phyloP scores from a whole-genome alignment of 2,797 vertebrate species.

The Paguma larvata region DNA sequence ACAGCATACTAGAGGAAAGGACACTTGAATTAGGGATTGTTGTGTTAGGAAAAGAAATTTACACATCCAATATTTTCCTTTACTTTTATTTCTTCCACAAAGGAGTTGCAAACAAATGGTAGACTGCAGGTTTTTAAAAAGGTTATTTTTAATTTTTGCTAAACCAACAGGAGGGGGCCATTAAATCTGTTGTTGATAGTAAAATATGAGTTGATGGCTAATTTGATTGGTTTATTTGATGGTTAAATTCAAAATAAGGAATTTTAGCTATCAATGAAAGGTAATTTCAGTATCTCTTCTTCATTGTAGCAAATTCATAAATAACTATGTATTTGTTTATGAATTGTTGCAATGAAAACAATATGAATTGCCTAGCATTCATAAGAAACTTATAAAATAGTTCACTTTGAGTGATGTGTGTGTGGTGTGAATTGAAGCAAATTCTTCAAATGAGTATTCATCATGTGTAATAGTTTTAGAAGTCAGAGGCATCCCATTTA shows the following conservation, averaged over 20 bases:
- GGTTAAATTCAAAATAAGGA: conserved; percentile 62
- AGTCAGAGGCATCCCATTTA: conserved; percentile 53
- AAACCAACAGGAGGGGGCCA: neutral
- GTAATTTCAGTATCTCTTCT: conserved; percentile 50
- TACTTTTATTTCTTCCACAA: neutral
- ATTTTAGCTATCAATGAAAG: conserved; percentile 54
- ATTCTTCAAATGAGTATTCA: conserved; percentile 46
- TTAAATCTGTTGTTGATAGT: conserved; percentile 20
- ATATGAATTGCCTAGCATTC: conserved; percentile 51
- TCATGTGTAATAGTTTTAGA: conserved; percentile 46
- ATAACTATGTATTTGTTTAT: neutral
- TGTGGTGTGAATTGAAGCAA: conserved; percentile 60
- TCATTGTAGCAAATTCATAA: conserved; percentile 32
- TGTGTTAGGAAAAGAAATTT: conserved; percentile 34
- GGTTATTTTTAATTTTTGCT: conserved; percentile 26
- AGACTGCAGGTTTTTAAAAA: neutral
- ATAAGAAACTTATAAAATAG: conserved; percentile 59
- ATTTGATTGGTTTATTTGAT: conserved; percentile 12
- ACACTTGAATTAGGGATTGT: neutral
- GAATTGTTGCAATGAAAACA: conserved; percentile 64
- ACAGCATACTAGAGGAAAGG: neutral
- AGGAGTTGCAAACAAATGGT: neutral
- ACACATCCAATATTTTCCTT: neutral
- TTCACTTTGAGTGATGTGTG: conserved; percentile 20
- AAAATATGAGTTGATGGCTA: conserved; percentile 15